Conservation (phyloP, 2,888 invertebrate genomes). For the Kryphioiulus occultus region DNA sequence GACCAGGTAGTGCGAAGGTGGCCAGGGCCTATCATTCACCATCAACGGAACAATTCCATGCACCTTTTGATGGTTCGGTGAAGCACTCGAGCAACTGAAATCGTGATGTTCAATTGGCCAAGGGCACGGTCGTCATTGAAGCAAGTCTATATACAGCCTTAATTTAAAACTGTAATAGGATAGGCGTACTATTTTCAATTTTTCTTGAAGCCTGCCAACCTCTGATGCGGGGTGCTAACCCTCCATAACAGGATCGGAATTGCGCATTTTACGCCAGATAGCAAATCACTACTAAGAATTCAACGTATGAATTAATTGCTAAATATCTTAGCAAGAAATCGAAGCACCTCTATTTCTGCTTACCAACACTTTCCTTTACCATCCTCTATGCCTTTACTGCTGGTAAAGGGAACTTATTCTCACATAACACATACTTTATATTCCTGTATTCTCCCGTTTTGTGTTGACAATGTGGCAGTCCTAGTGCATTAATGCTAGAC, state of each 20-base stretch:
- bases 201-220: background rate
- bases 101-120: background rate
- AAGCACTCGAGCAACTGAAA: background rate
- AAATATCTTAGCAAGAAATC: background rate
- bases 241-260: background rate
- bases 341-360: background rate
- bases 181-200: background rate
- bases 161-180: background rate
- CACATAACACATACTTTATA: slow-evolving; percentile 16
- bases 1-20: background rate
- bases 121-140: background rate
- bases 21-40: background rate
- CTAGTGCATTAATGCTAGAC: background rate
- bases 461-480: background rate
- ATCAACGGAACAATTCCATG: background rate
- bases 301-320: background rate
- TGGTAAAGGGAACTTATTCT: slow-evolving; percentile 16
- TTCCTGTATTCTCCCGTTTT: background rate
- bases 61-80: background rate
- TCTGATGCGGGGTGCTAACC: background rate
- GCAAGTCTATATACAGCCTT: background rate
- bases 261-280: background rate
- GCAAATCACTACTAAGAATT: background rate
- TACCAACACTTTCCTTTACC: slow-evolving; percentile 2
- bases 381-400: background rate